Evolutionary conservation across 1,140 invertebrate genomes (phyloP), one percentile per base, ranked within the genome.

Genomic region (Solenopsis fugax): DNA sequence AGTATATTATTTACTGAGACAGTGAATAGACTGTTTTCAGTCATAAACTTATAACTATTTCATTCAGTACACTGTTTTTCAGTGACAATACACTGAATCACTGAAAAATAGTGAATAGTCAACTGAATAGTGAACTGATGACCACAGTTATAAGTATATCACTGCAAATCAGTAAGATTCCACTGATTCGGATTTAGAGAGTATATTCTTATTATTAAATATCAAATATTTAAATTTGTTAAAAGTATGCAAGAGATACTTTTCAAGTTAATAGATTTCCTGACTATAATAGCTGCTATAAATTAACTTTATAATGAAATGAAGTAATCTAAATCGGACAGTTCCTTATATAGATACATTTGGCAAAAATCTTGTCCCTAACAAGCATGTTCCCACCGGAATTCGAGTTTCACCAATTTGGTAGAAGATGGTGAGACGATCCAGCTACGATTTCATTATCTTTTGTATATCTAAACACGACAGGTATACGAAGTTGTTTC

Each of bases 381-480:
- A 54, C 21, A 45, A 56, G 21, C n/a, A 13, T 6, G 16, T 72
- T 56, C 5, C n/a, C 13, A 81, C 9, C 5, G 13, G 24, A 45
- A 81, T 72, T 34, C 6, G 21, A 56, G 16, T 54, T 81, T 45
- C 24, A 45, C 10, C 24, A 58, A 72, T 48, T 82, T 21, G 29
- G 10, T 65, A 18, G 12, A 21, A 12, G 29, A 29, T 29, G 29
- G 9, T 5, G 7, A 41, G n/a, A 71, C 6, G 37, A 82, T 72
- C 18, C 37, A 13, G 5, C 24, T 56, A 82, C 24, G 50, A 56
- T 82, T 41, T 72, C 18, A 54, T 81, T 72, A 72, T n/a, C 67
- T 82, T 41, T 16, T 10, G 48, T 45, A 21, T 71, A 72, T 71
- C 29, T 69, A 50, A 72, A 58, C 41, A 10, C 16, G 6, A 16